Conservation (phyloP, 2,113 vertebrate species). For the Hirundichthys speculiger region DNA sequence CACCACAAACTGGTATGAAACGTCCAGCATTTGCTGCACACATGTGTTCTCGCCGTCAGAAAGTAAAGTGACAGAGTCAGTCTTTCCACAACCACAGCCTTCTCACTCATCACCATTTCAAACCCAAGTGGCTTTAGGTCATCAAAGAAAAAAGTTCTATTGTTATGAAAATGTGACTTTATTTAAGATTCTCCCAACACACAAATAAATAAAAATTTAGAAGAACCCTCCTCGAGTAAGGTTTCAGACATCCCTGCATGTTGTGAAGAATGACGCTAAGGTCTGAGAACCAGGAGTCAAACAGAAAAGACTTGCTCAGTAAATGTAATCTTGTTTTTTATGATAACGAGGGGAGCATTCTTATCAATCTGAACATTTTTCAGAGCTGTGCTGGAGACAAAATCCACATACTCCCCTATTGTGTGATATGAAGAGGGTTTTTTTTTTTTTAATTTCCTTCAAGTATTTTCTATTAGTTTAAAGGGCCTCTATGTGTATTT, state of each 20-base stretch:
- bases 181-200: not conserved
- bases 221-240: not conserved
- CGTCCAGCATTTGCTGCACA: not conserved
- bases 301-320: constrained; percentile 18
- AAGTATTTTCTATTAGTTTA: constrained; percentile 57
- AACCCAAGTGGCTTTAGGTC: not conserved
- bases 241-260: constrained; percentile 40
- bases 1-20: not conserved
- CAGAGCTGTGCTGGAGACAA: constrained; percentile 48
- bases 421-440: constrained; percentile 60
- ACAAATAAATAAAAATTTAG: not conserved
- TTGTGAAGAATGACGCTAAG: constrained; percentile 33
- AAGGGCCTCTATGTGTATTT: constrained; percentile 56
- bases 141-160: not conserved
- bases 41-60: too few relatives aligned
- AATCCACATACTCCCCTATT: constrained; percentile 66
- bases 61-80: not conserved
- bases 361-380: constrained; percentile 64
- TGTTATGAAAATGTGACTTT: not conserved
- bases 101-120: not conserved
- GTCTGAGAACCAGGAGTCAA: constrained; percentile 31
- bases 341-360: constrained; percentile 45
- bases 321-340: constrained; percentile 34
- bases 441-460: constrained; percentile 37
- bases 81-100: not conserved